Base-by-base conservation (phyloP, 2,113 vertebrate genomes). In the Cygnus buccinator region DNA sequence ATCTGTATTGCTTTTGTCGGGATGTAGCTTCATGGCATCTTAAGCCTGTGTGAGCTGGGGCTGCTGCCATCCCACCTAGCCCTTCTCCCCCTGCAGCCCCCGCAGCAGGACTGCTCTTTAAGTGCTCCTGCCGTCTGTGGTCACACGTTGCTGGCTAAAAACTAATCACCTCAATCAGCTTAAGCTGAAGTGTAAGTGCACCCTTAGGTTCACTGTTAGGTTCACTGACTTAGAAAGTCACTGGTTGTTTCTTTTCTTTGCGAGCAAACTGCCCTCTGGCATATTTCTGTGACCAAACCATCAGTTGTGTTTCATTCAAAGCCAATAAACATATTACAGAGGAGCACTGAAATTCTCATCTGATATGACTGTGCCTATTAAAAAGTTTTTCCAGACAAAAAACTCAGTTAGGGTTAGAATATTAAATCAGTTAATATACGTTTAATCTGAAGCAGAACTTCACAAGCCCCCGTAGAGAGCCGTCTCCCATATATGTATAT, bases 201-300 rank as follows among this genome's bases (percentile, higher is more conserved):
- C 91, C 96, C 96, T 95, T 62, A 82, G 94, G 94, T 97, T 97
- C 94, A 91, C 94, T 97, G 93, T 88, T 95, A 95, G 35, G 35
- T 35, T 35, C 35, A 35, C 35, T 35, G 35, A 35, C 95, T 96
- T 95, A 93, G 95, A 98, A 97, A 98, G 80, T 95, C 94, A 97
- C 71, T 23, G 66, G 85, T 70, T 97, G 94, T 92, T 97, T 94
- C 95, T 97, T 92, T 94, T 83, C 71, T 63, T 93, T 97, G 94
- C 93, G 97, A 95, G 97, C 92, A 96, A 97, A 93, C 94, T 95
- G 95, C 96, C 97, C 97, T 97, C 94, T 95, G 96, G 98, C 97
- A 97, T 94, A 81, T 94, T 96, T 86, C 95, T 95, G 97, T 97
- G 97, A 98, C 97, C 96, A 98, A 97, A 93, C 91, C 96, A 97